Conservation (phyloP, 2,797 vertebrate species). For the Notolepis coatsorum region DNA sequence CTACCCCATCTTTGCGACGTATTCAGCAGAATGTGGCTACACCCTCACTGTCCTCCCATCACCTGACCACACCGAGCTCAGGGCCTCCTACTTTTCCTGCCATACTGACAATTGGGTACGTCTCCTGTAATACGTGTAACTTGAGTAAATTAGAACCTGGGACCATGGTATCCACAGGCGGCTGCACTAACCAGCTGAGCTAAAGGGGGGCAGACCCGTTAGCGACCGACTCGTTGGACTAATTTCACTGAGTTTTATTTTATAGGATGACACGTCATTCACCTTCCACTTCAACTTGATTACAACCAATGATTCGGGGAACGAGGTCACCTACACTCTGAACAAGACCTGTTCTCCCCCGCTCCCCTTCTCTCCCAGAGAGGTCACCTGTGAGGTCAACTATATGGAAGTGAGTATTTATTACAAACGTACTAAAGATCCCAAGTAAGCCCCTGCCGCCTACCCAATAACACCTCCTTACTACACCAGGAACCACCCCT, state of each 20-base stretch:
- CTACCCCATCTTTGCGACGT: conserved; percentile 43
- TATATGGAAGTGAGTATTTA: conserved; percentile 81
- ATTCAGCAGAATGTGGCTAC: conserved; percentile 75
- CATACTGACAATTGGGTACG: conserved; percentile 60
- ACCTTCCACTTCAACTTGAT: conserved; percentile 74
- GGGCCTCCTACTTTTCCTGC: conserved; percentile 80
- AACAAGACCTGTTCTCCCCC: conserved; percentile 71
- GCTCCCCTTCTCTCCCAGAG: conserved; percentile 74
- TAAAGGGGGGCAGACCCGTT: no score
- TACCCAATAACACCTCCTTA: no score
- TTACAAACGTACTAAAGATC: no score
- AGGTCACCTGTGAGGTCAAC: conserved; percentile 82
- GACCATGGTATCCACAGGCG: neutral
- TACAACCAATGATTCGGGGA: conserved; percentile 35
- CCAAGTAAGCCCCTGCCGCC: no score
- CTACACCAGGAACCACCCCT: no score
- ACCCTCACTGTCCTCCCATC: conserved; percentile 30
- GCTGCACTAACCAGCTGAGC: no score
- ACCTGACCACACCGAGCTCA: conserved; percentile 47
- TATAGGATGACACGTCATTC: conserved; percentile 72
- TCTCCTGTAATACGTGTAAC: neutral
- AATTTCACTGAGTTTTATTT: neutral
- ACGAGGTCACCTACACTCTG: conserved; percentile 52
- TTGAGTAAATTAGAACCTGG: neutral
- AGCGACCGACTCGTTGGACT: no score